phyloP scores from a whole-genome alignment of 1,140 invertebrate species.

The Nasonia giraulti region DNA sequence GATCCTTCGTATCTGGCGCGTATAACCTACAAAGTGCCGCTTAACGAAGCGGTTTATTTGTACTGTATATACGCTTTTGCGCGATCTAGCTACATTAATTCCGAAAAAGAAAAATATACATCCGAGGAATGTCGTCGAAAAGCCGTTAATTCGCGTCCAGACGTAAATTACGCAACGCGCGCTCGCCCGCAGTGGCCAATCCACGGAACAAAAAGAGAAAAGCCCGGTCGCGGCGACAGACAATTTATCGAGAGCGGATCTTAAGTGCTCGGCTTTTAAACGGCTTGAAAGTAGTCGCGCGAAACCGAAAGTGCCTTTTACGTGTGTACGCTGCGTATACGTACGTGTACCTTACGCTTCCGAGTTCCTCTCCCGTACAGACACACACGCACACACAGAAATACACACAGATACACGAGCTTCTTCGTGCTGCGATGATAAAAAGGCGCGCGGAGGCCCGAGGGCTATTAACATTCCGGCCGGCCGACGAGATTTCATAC shows the following conservation, averaged over 20 bases:
- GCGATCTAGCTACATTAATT: too few species aligned
- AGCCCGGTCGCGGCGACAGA: not conserved
- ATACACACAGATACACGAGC: not conserved
- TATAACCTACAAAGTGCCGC: too few species aligned
- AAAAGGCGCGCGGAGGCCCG: slow-evolving; percentile 13
- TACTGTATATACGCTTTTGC: too few species aligned
- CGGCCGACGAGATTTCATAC: slow-evolving; percentile 43
- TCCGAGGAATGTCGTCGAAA: not conserved
- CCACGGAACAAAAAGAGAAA: slow-evolving; percentile 1
- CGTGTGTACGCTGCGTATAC: not conserved
- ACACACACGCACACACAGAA: not conserved
- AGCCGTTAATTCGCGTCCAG: too few species aligned
- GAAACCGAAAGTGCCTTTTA: slow-evolving; percentile 57
- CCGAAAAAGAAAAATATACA: not conserved
- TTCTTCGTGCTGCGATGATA: slow-evolving; percentile 19
- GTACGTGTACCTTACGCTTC: not conserved
- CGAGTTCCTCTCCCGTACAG: not conserved
- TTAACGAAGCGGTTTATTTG: too few species aligned
- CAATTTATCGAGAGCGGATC: slow-evolving; percentile 39
- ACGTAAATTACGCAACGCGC: not conserved
- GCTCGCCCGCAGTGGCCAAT: too few species aligned
- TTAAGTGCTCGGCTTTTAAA: slow-evolving; percentile 31
- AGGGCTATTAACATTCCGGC: slow-evolving; percentile 57
- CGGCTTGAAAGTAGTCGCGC: slow-evolving; percentile 4
- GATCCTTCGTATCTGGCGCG: too few species aligned